phyloP scores from a whole-genome alignment of 2,113 vertebrate genomes.

The Phodopus roborovskii region DNA sequence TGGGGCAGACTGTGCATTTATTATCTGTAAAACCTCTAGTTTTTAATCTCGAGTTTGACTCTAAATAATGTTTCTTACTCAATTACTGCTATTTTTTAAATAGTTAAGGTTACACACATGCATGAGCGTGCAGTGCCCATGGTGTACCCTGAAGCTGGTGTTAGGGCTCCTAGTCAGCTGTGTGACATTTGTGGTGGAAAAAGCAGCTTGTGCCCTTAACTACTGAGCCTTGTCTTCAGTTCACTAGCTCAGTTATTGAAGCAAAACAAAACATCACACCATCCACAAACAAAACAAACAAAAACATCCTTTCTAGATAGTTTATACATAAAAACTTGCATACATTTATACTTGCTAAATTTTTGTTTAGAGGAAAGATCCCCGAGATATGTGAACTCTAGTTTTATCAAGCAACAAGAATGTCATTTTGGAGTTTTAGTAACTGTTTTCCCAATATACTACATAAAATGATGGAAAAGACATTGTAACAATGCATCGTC shows the following conservation, averaged over 20 bases:
- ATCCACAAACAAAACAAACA: background rate
- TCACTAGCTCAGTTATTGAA: constrained; percentile 4
- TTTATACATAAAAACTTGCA: constrained; percentile 65
- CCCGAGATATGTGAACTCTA: background rate
- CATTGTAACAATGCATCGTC: background rate
- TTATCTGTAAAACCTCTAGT: background rate
- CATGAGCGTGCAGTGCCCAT: too few species aligned
- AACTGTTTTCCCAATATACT: background rate
- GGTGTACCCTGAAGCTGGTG: background rate
- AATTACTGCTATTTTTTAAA: background rate
- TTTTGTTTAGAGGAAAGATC: constrained; percentile 9
- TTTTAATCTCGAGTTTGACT: constrained; percentile 23
- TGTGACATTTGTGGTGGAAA: rapidly evolving
- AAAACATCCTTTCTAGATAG: constrained; percentile 59
- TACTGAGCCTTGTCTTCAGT: background rate
- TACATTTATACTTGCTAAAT: constrained; percentile 67
- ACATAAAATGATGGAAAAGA: background rate
- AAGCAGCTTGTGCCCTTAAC: background rate
- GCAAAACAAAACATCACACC: background rate
- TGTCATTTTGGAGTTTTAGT: constrained; percentile 25
- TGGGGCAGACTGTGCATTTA: background rate
- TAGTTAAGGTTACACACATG: background rate
- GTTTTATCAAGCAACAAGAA: constrained; percentile 9
- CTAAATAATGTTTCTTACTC: constrained; percentile 59
- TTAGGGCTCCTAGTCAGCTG: background rate